Evolutionary conservation across 2,797 vertebrate genomes (phyloP).

Genomic region (Halcyon leucocephala): DNA sequence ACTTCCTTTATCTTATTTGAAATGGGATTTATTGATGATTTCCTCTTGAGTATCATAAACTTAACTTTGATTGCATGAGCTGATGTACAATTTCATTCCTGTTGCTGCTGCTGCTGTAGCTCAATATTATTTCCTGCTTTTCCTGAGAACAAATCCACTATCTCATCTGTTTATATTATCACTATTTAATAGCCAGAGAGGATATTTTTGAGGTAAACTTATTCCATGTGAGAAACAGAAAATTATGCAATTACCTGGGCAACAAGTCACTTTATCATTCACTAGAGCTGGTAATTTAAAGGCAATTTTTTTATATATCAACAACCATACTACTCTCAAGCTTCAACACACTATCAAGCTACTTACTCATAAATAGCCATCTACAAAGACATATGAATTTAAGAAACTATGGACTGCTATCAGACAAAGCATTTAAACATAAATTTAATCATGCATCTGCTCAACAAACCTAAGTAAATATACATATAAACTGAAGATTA

Average conservation of each 20-base stretch:
- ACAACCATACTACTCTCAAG: background rate
- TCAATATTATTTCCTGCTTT: background rate
- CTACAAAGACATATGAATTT: background rate
- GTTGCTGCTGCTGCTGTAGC: background rate
- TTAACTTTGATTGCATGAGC: background rate
- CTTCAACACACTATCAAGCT: background rate
- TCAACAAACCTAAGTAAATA: background rate
- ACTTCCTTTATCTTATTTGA: background rate
- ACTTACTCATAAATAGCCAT: background rate
- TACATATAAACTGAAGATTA: background rate
- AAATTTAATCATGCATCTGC: background rate
- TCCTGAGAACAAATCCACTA: background rate
- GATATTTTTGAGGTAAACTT: background rate
- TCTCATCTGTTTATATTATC: background rate
- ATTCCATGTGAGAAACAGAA: background rate
- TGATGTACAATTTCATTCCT: background rate
- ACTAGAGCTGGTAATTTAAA: background rate
- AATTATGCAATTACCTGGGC: background rate
- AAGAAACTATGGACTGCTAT: background rate
- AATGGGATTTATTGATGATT: constrained; percentile 13
- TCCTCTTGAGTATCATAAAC: constrained; percentile 2
- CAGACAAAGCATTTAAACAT: background rate
- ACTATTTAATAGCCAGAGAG: background rate
- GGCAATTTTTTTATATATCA: background rate
- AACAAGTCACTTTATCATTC: background rate